These are phyloP conservation scores for Limosa lapponica DNA, from an alignment of 2,797 vertebrate genomes.

Conservation along the genomic window DNA sequence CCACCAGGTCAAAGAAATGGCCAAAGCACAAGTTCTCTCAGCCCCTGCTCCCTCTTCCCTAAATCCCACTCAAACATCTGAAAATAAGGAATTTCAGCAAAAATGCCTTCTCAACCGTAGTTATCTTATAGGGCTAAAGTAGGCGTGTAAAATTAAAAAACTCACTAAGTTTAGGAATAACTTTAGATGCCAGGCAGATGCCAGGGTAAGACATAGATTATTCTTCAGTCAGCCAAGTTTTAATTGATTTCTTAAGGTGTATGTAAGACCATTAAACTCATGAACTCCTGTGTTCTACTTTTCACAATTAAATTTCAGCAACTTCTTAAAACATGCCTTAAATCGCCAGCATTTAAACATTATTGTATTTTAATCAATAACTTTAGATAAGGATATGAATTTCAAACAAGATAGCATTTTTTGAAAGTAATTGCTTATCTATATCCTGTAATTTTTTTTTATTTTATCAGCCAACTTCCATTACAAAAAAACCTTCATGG, in stretches of 20 bases:
- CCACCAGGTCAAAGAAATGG: not conserved
- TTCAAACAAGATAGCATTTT: not conserved
- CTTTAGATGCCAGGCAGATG: too few relatives aligned
- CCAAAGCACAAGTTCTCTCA: not conserved
- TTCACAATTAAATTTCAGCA: not conserved
- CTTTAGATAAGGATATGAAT: not conserved
- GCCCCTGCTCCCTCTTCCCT: not conserved
- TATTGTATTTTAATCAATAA: not conserved
- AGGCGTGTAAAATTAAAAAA: not conserved
- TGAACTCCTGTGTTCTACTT: not conserved
- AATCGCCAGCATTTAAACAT: not conserved
- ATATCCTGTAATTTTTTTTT: not conserved
- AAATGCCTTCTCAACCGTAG: not conserved
- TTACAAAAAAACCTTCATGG: not conserved
- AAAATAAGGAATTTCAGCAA: not conserved
- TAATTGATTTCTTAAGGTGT: not conserved
- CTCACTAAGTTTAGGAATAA: not conserved
- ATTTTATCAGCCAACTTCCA: not conserved
- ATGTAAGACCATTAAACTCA: not conserved
- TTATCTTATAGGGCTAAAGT: not conserved
- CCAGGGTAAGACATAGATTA: not conserved
- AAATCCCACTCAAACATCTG: not conserved
- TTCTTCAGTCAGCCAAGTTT: not conserved
- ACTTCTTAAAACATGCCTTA: not conserved
- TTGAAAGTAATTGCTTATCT: not conserved